Base-by-base conservation (phyloP, 2,888 invertebrate species). In the Anthoptus insignis region DNA sequence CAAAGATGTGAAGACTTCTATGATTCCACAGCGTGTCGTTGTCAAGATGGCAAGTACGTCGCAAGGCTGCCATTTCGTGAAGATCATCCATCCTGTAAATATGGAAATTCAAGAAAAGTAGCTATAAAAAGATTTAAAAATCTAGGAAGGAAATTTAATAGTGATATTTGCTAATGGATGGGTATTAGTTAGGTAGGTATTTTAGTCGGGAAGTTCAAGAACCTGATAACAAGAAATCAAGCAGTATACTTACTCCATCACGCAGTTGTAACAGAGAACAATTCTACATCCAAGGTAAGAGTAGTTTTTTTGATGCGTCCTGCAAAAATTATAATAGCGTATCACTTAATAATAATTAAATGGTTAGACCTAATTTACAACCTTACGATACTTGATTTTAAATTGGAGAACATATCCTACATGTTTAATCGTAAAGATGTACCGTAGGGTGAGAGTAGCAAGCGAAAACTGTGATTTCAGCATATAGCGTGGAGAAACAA, bases 371-470 rank as follows among this genome's bases (percentile, higher is more conserved):
- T 13, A 65, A 53, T 2, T 59, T 76, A 14, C 77, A 79, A 69
- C 64, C 73, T 14, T 79, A 58, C 69, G 76, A 37, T 66, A 73
- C 14, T 65, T 79, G 0, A 45, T 78, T 3, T 63, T 75, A 59
- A 56, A 74, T 45, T 79, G 72, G 72, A 58, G 73, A 14, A 22
- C 11, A 14, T 53, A 69, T 57, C 59, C 59, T 7, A 57, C 71
- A 21, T 65, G 68, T 53, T n/a, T 73, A 19, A 70, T 77, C 7
- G 61, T 69, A 0, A 76, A 80, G 67, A 81, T 81, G 77, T 81
- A 77, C 45, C 57, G 71, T 1, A 67, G 65, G 45, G 60, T 75
- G 0, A 59, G 53, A 50, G 54, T 72, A 14, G 24, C 56, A 7
- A 16, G 54, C 1, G 32, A 59, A 22, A 60, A 73, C 50, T 42